Base-by-base conservation (phyloP, 2,888 invertebrate species). In the Dendrolimus houi region DNA sequence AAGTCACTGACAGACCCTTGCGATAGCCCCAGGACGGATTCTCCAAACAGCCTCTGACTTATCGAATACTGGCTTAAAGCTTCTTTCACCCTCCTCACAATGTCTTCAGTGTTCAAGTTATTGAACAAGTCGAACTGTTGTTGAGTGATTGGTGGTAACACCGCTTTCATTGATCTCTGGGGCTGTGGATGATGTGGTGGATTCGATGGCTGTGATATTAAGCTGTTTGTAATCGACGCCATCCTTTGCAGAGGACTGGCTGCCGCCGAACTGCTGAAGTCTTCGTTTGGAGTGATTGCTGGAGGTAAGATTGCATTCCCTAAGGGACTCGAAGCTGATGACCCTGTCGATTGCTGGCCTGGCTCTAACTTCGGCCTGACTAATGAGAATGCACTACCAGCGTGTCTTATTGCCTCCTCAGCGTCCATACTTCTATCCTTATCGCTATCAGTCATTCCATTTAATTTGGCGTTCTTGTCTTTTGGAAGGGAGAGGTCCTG, bases 41-140 rank as follows among this genome's bases (percentile, higher is more conserved):
- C 99, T 9, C 99, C 99, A 78, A 99, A 99, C 55, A 99, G 92
- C 67, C 99, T 93, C 88, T 99, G 99, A 72, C 99, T 99, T 77
- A 99, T 98, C 64, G 97, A 97, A 85, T 97, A 98, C 85, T 98
- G 98, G 70, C 97, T 97, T 58, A 98, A 88, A 71, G 97, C 97
- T 86, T 98, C 98, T 85, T 98, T 98, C 29, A 98, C 97, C 87
- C 97, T 96, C 74, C 98, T 95, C 57, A 99, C 99, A 69, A 99
- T 97, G 66, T 99, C 99, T 88, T 99, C 99, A 1, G 99, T 99
- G 83, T 99, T 99, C 65, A 99, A 93, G 83, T 97, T 97, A 81
- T 98, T 97, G 91, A 98, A 99, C 90, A 97, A 95, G 86, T 99
- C 99, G 85, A 99, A 99, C 80, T 99, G 99, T 75, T 99, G 98